Conservation (phyloP, 1,140 invertebrate species). For the Trichonephila clavipes region DNA sequence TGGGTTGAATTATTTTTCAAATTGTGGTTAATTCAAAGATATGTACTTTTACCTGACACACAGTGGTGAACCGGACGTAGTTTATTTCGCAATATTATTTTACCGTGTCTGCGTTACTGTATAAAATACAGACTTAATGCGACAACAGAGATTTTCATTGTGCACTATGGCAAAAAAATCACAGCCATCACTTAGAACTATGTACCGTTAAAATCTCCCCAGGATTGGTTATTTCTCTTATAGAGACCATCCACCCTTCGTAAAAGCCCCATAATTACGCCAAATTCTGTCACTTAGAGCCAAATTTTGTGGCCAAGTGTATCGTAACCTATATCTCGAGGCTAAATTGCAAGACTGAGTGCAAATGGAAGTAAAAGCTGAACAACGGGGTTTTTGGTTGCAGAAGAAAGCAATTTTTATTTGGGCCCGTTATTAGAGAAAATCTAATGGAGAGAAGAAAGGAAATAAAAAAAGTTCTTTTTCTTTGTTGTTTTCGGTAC, state of each 20-base stretch:
- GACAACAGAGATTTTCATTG: background rate
- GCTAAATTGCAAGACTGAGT: background rate
- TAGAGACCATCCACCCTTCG: slow-evolving; percentile 7
- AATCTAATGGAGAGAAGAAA: slow-evolving; percentile 29
- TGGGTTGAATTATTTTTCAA: too few species aligned
- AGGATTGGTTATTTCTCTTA: background rate
- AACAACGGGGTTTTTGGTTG: slow-evolving; percentile 16
- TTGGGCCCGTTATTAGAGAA: slow-evolving; percentile 28
- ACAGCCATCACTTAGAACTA: background rate
- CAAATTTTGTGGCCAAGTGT: slow-evolving; percentile 43
- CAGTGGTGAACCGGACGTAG: too few species aligned
- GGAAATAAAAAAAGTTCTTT: background rate
- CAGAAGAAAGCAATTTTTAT: slow-evolving; percentile 31
- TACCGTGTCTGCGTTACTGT: too few species aligned
- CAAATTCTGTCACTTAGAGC: slow-evolving; percentile 55
- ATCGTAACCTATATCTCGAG: slow-evolving; percentile 13
- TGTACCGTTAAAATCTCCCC: background rate
- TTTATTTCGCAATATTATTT: too few species aligned
- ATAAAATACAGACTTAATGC: background rate
- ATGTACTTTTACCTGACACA: too few species aligned
- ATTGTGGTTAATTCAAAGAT: too few species aligned
- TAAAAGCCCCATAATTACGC: slow-evolving; percentile 54
- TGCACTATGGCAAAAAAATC: background rate
- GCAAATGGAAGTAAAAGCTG: background rate
- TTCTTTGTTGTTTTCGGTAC: slow-evolving; percentile 23